Evolutionary conservation across 2,888 invertebrate genomes (phyloP).

Genomic region (Agrotis exclamationis): DNA sequence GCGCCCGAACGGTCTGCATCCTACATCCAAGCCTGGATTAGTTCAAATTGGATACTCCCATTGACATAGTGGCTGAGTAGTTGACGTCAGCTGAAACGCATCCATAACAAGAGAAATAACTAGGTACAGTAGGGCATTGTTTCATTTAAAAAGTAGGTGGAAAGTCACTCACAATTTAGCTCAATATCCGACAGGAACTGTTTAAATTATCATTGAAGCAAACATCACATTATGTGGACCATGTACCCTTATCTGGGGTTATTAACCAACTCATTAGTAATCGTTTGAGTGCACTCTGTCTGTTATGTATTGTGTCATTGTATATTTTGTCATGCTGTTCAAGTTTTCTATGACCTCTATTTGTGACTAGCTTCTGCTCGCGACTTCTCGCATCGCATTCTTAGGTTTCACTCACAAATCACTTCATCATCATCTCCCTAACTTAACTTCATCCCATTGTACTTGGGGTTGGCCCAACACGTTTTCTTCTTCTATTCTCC

Average conservation of each 20-base stretch:
- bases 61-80: not conserved
- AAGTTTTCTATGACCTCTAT: conserved; percentile 21
- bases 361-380: too few species aligned
- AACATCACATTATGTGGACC: not conserved
- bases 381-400: too few species aligned
- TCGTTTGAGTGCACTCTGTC: conserved; percentile 23
- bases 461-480: too few species aligned
- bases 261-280: conserved; percentile 36
- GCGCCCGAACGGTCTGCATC: too few species aligned
- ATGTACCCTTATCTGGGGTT: conserved; percentile 39
- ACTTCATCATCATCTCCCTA: too few species aligned
- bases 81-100: not conserved
- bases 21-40: too few species aligned
- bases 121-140: not conserved
- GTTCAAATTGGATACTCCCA: not conserved
- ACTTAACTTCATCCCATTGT: too few species aligned
- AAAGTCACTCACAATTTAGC: conserved; percentile 1
- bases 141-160: conserved; percentile 22
- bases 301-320: conserved; percentile 38
- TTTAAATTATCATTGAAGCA: conserved; percentile 5
- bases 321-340: conserved; percentile 11
- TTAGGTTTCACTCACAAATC: too few species aligned
- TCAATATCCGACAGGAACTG: conserved; percentile 26
- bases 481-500: too few species aligned
- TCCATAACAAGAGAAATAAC: not conserved